phyloP scores from a whole-genome alignment of 2,888 invertebrate genomes.

The Pammene fasciana region DNA sequence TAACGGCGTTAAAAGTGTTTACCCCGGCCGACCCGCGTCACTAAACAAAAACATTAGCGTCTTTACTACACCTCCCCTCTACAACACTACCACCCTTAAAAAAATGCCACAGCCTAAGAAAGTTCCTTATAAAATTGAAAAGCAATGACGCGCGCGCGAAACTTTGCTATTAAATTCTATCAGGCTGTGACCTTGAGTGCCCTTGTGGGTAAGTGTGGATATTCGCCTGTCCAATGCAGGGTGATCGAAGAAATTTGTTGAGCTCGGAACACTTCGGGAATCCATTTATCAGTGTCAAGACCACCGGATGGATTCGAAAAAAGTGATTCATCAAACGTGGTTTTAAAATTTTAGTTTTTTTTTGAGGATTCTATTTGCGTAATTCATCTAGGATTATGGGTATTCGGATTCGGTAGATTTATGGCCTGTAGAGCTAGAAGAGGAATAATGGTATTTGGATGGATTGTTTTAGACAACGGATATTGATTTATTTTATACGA shows the following conservation, averaged over 20 bases:
- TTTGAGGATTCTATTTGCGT: slow-evolving; percentile 28
- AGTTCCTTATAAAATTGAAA: background rate
- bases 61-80: slow-evolving; percentile 25
- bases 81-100: slow-evolving; percentile 22
- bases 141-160: background rate
- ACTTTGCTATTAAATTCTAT: background rate
- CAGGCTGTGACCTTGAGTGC: slow-evolving; percentile 29
- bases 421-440: background rate
- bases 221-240: slow-evolving; percentile 40
- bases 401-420: slow-evolving; percentile 11
- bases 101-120: slow-evolving; percentile 28
- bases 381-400: slow-evolving; percentile 26
- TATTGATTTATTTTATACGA: background rate
- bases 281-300: slow-evolving; percentile 42
- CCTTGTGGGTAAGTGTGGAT: slow-evolving; percentile 28
- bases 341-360: slow-evolving; percentile 40
- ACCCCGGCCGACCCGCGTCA: slow-evolving; percentile 42
- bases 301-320: slow-evolving; percentile 40
- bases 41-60: slow-evolving; percentile 44
- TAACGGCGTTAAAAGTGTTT: slow-evolving; percentile 43
- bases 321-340: slow-evolving; percentile 43
- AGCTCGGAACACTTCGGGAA: slow-evolving; percentile 42
- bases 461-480: background rate
- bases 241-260: slow-evolving; percentile 44
- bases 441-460: background rate